Evolutionary conservation across 1,140 invertebrate species (phyloP), one percentile per base, ranked within the genome.

Genomic region (Drosophila sp.): DNA sequence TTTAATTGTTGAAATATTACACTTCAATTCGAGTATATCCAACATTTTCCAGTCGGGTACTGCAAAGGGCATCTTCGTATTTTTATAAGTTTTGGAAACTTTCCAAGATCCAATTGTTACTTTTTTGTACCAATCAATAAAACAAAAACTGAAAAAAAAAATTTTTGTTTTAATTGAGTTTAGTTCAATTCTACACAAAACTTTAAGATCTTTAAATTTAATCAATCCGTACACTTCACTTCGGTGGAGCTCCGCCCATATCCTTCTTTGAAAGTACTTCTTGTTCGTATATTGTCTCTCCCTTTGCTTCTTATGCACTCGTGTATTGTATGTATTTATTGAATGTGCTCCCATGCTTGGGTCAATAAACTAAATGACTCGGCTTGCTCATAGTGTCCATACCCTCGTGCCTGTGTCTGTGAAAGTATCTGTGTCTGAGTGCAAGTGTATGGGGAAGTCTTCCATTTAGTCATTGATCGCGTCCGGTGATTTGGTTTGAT

Each of bases 281-380:
- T 61, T 63, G 60, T 65, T 72, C 41, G 30, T 66, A n/a, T 72
- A 25, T 54, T n/a, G 41, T 66, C 69, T 72, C 66, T 72, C 65
- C 66, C 72, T 72, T 79, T 69, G 72, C 76, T 79, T 79, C 72
- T 76, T 66, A 73, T 76, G 74, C 69, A 66, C 71, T 17, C 17
- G 17, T 17, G 6, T 35, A 35, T 30, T 35, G 33, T 35, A 8
- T 35, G 35, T 38, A 38, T 38, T 72, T 76, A 78, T 81, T 79
- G 69, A 83, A 63, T 76, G 68, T 0, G 44, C 44, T 17, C 72
- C 75, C 58, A 55, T 47, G 76, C 72, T 62, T 76, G 76, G 81
- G 81, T 85, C 81, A 84, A 84, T 77, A 84, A 84, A 84, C 81
- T 77, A 85, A 84, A 72, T 69, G 72, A 73, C 60, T 84, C 3